phyloP scores from a whole-genome alignment of 2,797 vertebrate genomes.

The Leptoclinus maculatus region DNA sequence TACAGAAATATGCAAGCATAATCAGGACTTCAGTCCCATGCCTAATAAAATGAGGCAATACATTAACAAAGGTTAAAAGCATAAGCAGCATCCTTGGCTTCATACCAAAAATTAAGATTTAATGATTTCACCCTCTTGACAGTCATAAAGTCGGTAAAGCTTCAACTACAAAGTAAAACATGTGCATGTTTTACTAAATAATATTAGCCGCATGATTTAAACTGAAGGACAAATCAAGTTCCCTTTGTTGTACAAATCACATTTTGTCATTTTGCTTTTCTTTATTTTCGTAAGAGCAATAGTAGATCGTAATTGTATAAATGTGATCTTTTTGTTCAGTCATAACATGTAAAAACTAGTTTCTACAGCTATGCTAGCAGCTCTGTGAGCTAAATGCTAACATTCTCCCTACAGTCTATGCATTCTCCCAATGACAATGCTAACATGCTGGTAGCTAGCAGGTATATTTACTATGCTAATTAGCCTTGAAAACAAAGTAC shows the following conservation, averaged over 20 bases:
- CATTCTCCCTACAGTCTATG: not conserved
- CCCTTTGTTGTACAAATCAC: not conserved
- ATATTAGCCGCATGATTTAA: not conserved
- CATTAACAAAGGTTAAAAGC: constrained; percentile 44
- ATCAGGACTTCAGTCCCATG: constrained; percentile 39
- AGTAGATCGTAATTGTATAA: not conserved
- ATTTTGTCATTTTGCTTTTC: not conserved
- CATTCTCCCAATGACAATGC: not conserved
- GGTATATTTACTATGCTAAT: not conserved
- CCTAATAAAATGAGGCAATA: constrained; percentile 29
- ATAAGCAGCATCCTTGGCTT: constrained; percentile 17
- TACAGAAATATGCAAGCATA: constrained; percentile 61
- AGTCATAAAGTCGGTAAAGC: not conserved
- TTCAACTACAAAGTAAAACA: not conserved
- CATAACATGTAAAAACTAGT: not conserved
- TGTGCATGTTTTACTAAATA: not conserved
- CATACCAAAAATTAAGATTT: constrained; percentile 9
- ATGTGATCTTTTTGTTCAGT: not conserved
- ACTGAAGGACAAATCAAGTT: constrained; percentile 9
- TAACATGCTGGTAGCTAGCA: not conserved
- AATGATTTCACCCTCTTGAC: constrained; percentile 7
- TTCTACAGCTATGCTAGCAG: not conserved
- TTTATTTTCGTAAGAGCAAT: not conserved
- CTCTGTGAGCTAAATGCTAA: not conserved
- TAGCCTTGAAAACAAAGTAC: not conserved